Percentiles rank a stretch among this genome's conserved stretches.
phyloP scores from a whole-genome alignment of 1,140 invertebrate species.

The Delia radicum region DNA sequence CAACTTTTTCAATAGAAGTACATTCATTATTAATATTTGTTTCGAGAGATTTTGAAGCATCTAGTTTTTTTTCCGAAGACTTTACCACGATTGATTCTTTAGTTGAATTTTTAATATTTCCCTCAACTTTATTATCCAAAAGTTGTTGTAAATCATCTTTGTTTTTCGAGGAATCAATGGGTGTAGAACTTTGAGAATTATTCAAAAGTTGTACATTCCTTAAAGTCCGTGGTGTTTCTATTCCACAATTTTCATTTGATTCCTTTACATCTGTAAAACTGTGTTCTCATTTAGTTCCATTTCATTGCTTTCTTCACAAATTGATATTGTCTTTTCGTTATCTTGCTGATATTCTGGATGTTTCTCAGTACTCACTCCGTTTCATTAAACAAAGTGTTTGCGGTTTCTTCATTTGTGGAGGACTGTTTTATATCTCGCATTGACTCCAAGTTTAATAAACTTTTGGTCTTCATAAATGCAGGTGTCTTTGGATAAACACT shows the following conservation, averaged over 20 bases:
- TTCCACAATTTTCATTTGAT: neutral
- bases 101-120: too few species aligned
- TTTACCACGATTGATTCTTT: neutral
- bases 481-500: neutral
- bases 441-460: neutral
- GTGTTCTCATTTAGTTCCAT: neutral
- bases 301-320: neutral
- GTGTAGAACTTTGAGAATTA: neutral
- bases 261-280: too few species aligned
- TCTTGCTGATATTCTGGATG: neutral
- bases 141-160: too few species aligned
- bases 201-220: neutral
- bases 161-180: neutral
- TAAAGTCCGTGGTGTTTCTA: neutral
- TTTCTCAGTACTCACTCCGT: too few species aligned
- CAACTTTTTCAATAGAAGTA: neutral
- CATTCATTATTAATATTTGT: neutral
- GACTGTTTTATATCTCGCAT: too few species aligned
- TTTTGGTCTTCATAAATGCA: neutral
- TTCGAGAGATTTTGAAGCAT: too few species aligned
- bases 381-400: too few species aligned
- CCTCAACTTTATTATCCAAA: too few species aligned
- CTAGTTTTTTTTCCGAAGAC: too few species aligned
- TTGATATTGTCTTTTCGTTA: neutral
- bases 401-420: too few species aligned